These are phyloP conservation scores for Gymnoscelis rufifasciata DNA, from an alignment of 2,888 invertebrate species.

Conservation along the genomic window DNA sequence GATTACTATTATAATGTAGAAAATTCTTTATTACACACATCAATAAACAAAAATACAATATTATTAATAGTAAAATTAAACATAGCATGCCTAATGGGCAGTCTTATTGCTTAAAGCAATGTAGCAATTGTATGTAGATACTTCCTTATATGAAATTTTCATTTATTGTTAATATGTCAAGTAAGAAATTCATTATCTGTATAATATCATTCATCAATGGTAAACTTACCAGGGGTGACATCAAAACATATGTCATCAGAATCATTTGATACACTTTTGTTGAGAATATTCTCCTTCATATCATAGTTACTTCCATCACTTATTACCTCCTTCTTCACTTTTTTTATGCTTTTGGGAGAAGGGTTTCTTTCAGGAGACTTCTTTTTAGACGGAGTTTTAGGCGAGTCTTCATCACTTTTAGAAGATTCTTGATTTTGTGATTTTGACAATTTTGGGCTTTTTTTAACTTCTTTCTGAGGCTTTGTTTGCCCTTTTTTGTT, in stretches of 20 bases:
- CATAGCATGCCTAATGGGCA: too few relatives aligned
- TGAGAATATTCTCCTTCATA: constrained; percentile 17
- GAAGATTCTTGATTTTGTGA: not conserved
- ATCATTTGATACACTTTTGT: constrained; percentile 27
- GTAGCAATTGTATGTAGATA: too few relatives aligned
- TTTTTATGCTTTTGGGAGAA: constrained; percentile 19
- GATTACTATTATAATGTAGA: too few relatives aligned
- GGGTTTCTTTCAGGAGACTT: constrained; percentile 11
- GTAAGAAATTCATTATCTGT: too few relatives aligned
- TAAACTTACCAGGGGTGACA: constrained; percentile 44
- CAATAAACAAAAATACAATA: too few relatives aligned
- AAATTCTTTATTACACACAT: too few relatives aligned
- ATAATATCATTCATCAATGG: too few relatives aligned
- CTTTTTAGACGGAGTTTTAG: constrained; percentile 1
- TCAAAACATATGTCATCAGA: constrained; percentile 20
- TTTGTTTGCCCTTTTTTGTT: constrained; percentile 35
- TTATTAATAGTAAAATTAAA: too few relatives aligned
- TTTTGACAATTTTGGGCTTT: constrained; percentile 15
- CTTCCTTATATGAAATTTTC: too few relatives aligned
- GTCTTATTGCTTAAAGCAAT: too few relatives aligned
- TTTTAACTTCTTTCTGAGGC: constrained; percentile 10
- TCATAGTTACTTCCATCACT: constrained; percentile 7
- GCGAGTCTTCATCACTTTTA: not conserved
- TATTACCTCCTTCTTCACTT: constrained; percentile 28
- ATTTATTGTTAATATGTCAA: too few relatives aligned